Percentiles rank a stretch among this genome's conserved stretches.
These are phyloP conservation scores for Lithophane semibrunnea DNA, from an alignment of 2,888 invertebrate genomes.

Conservation along the genomic window DNA sequence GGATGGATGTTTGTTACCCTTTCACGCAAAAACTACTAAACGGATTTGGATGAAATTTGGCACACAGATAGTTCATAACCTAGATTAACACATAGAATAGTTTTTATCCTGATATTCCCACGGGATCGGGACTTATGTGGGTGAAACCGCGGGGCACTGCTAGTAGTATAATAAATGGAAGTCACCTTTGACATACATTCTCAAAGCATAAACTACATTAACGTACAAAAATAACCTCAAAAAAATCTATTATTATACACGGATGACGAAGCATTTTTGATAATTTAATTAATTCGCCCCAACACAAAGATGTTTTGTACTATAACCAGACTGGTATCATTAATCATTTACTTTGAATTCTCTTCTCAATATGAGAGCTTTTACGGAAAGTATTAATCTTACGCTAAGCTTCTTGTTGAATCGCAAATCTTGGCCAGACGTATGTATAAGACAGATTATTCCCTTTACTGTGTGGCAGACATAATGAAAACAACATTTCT, in stretches of 20 bases:
- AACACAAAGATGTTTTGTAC: constrained; percentile 47
- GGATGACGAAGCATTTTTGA: constrained; percentile 47
- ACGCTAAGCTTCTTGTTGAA: constrained; percentile 46
- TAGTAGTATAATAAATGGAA: not conserved
- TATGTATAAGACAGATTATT: constrained; percentile 56
- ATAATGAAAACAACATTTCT: constrained; percentile 39
- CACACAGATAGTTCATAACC: too few species aligned
- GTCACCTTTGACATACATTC: not conserved
- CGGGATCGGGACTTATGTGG: too few species aligned
- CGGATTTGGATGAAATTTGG: too few species aligned
- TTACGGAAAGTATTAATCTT: constrained; percentile 54
- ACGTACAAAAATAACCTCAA: constrained; percentile 32
- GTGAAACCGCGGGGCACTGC: too few species aligned
- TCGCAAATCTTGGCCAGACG: constrained; percentile 53
- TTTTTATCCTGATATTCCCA: too few species aligned
- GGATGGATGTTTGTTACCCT: too few species aligned
- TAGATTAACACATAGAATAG: too few species aligned
- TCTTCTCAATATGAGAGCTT: constrained; percentile 41
- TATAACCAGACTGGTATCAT: constrained; percentile 42
- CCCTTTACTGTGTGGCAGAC: constrained; percentile 31
- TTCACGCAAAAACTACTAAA: too few species aligned
- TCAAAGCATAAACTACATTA: not conserved
- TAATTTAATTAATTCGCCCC: constrained; percentile 36
- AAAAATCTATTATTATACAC: constrained; percentile 9
- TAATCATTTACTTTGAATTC: constrained; percentile 54